Base-by-base conservation (phyloP, 2,797 vertebrate genomes). In the Buphagus erythrorhynchus region DNA sequence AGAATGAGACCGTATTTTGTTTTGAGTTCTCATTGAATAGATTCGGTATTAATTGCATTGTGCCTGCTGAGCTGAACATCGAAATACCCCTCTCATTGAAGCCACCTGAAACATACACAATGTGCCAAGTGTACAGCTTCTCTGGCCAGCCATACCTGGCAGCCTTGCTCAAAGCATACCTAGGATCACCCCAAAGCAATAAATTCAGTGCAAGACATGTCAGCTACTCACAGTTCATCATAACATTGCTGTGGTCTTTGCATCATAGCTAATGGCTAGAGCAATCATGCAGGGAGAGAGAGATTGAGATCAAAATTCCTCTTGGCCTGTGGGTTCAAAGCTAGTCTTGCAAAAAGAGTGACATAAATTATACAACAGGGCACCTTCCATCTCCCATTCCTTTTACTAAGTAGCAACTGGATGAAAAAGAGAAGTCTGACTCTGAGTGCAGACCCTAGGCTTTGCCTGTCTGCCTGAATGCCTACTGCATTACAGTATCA, bases 221-320 rank as follows among this genome's bases (percentile, higher is more conserved):
- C 40, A 90, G 31, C 43, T n/a, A 18, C 10, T 21, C n/a, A 24
- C 9, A 72, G 58, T 17, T 40, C 20, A 81, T 33, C 1, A 1
- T 24, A 88, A 33, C 33, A 31, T 66, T 69, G 40, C 31, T 88
- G 45, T 67, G 68, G 25, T 66, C 40, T 80, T 79, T 91, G 31
- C 65, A 40, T 45, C 28, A 28, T 7, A 13, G 40, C 5, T 86
- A 78, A 88, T 21, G 28, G 25, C 63, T 86, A 66, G 13, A 69
- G 26, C 33, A 84, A 68, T 90, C 76, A 66, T 17, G 29, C 73
- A 67, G 18, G 15, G 36, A 75, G 58, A 69, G 12, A 58, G 43
- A 88, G 48, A 77, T 2, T 48, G 59, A 73, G 18, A 82, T 46
- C 38, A 89, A 88, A 93, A 93, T 62, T 84, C 40, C 40, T 69